A percentile compares a stretch with the other conserved stretches of the same genome.
Conservation (phyloP, 2,113 vertebrate species). For the Malurus alboscapulatus region DNA sequence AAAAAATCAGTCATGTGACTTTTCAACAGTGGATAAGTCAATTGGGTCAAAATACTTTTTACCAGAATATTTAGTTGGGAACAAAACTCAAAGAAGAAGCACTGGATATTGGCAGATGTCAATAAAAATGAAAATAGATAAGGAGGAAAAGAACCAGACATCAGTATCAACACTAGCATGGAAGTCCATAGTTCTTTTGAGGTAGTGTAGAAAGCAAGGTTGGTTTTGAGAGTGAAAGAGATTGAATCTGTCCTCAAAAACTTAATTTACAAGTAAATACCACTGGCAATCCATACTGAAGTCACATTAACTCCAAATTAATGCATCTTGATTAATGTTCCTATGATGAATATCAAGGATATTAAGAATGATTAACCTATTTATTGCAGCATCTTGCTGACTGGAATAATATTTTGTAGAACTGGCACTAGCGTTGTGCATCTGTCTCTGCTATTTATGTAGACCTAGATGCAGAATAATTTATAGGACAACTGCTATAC, state of each 20-base stretch:
- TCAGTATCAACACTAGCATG: not conserved
- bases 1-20: not conserved
- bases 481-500: not conserved
- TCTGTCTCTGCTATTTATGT: constrained; percentile 54
- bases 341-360: constrained; percentile 42
- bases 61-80: not conserved
- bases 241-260: not conserved
- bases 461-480: constrained; percentile 14
- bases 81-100: not conserved
- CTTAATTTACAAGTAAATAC: constrained; percentile 15
- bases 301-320: constrained; percentile 36
- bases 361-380: constrained; percentile 62
- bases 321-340: constrained; percentile 56
- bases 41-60: not conserved
- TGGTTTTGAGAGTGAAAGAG: not conserved
- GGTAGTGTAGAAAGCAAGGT: not conserved
- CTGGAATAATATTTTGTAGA: constrained; percentile 38
- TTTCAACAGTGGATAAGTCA: not conserved
- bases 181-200: not conserved
- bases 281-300: constrained; percentile 1
- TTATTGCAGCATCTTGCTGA: constrained; percentile 45
- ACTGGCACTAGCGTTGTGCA: not conserved
- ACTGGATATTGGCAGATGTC: not conserved
- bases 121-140: not conserved
- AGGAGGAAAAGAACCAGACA: fast-evolving